Percentiles rank a stretch among this genome's conserved stretches.
phyloP scores from a whole-genome alignment of 2,113 vertebrate genomes.

The Scophthalmus maximus region DNA sequence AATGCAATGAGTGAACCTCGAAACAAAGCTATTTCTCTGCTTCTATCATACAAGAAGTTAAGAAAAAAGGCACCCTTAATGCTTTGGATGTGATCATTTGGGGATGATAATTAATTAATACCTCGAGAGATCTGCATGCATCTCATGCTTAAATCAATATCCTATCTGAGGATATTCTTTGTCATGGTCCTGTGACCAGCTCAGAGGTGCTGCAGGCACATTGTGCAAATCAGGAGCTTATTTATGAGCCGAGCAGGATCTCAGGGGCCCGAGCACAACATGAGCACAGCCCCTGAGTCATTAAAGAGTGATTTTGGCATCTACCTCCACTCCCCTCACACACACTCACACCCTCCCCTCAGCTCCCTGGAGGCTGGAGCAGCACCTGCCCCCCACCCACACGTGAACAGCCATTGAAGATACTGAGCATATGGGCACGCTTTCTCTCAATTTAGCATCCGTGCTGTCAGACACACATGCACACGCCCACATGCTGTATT shows the following conservation, averaged over 20 bases:
- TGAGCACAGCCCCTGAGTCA: conserved; percentile 67
- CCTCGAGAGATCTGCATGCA: background rate
- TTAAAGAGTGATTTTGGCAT: conserved; percentile 82
- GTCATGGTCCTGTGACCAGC: conserved; percentile 30
- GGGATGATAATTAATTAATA: conserved; percentile 2
- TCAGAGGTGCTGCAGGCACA: conserved; percentile 46
- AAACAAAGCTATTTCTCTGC: background rate
- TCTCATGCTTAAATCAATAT: conserved; percentile 27
- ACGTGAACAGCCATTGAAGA: conserved; percentile 67
- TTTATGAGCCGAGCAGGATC: conserved; percentile 75
- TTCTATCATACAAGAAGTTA: background rate
- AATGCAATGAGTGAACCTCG: background rate
- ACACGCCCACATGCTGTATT: conserved; percentile 46
- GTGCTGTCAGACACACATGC: conserved; percentile 49
- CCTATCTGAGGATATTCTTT: conserved; percentile 11
- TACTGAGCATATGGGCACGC: conserved; percentile 73
- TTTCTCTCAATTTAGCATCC: conserved; percentile 58
- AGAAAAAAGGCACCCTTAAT: background rate
- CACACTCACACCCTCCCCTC: background rate
- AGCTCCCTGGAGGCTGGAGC: conserved; percentile 55
- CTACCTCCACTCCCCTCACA: conserved; percentile 52
- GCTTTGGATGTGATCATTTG: background rate
- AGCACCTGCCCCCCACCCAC: conserved; percentile 80
- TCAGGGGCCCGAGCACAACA: conserved; percentile 61
- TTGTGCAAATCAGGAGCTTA: conserved; percentile 78